Evolutionary conservation across 2,888 invertebrate genomes (phyloP).

Genomic region (Tanaodytes sp.): DNA sequence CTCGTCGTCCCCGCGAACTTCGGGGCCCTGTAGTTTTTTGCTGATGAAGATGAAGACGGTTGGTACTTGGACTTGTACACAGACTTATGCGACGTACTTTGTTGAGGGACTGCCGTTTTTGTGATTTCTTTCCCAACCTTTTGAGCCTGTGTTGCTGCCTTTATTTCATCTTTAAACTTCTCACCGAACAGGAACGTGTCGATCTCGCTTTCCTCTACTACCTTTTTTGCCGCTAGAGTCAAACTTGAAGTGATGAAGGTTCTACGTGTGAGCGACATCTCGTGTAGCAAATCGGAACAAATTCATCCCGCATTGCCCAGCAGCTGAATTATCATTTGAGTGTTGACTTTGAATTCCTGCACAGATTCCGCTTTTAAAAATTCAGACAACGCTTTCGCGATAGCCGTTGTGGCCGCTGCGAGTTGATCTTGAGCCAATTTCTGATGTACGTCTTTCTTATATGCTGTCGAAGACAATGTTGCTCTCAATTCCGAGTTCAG

Average conservation of each 20-base stretch:
- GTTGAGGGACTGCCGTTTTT: neutral
- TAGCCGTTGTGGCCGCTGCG: constrained; percentile 6
- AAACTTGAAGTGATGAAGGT: neutral
- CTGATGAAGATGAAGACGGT: neutral
- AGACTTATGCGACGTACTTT: too few species aligned
- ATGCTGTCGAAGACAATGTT: neutral
- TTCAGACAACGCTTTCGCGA: neutral
- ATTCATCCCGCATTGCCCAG: neutral
- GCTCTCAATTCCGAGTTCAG: constrained; percentile 13
- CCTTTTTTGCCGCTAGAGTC: neutral
- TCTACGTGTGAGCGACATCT: constrained; percentile 4
- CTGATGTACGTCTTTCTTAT: constrained; percentile 4
- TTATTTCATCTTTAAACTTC: neutral
- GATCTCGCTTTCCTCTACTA: constrained; percentile 2
- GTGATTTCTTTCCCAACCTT: constrained; percentile 2
- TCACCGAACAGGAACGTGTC: constrained; percentile 7
- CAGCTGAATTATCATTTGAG: neutral
- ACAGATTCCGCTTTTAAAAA: neutral
- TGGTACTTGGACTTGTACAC: neutral
- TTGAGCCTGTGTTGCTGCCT: neutral
- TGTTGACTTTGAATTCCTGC: neutral
- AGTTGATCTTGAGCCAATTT: constrained; percentile 13
- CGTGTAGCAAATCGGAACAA: constrained; percentile 6
- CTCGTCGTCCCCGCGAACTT: neutral
- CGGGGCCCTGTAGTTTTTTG: neutral